These are phyloP conservation scores for Chloroclysta siterata DNA, from an alignment of 2,888 invertebrate genomes.

Conservation along the genomic window DNA sequence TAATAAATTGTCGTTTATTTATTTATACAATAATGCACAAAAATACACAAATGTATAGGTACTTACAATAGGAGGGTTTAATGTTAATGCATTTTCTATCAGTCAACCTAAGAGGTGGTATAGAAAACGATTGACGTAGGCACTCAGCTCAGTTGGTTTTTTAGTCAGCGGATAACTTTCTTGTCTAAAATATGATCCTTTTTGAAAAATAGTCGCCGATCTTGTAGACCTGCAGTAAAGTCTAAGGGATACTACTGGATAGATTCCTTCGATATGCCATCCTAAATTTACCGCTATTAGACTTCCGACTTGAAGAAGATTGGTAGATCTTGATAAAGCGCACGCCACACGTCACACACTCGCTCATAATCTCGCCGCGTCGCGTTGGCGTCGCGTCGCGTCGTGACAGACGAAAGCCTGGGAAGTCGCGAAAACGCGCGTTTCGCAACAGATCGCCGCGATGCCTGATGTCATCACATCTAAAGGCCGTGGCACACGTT, in stretches of 20 bases:
- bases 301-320: constrained; percentile 4
- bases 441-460: constrained; percentile 34
- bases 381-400: constrained; percentile 11
- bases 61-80: too few species aligned
- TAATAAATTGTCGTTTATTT: too few species aligned
- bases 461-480: constrained; percentile 24
- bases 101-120: too few species aligned
- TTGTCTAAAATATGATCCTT: too few species aligned
- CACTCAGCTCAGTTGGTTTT: too few species aligned
- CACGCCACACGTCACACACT: constrained; percentile 11
- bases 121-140: too few species aligned
- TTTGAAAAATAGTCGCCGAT: too few species aligned
- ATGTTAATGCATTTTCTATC: too few species aligned
- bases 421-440: constrained; percentile 39
- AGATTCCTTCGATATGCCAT: neutral
- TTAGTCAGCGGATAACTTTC: too few species aligned
- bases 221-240: too few species aligned
- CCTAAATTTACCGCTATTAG: neutral
- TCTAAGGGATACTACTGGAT: neutral
- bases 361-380: constrained; percentile 29
- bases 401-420: constrained; percentile 43
- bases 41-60: too few species aligned
- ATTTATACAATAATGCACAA: too few species aligned
- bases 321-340: constrained; percentile 15
- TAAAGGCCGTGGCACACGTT: constrained; percentile 4